A percentile compares a stretch with the other conserved stretches of the same genome.
phyloP scores from a whole-genome alignment of 2,113 vertebrate genomes.

The Microcebus lehilahytsara region DNA sequence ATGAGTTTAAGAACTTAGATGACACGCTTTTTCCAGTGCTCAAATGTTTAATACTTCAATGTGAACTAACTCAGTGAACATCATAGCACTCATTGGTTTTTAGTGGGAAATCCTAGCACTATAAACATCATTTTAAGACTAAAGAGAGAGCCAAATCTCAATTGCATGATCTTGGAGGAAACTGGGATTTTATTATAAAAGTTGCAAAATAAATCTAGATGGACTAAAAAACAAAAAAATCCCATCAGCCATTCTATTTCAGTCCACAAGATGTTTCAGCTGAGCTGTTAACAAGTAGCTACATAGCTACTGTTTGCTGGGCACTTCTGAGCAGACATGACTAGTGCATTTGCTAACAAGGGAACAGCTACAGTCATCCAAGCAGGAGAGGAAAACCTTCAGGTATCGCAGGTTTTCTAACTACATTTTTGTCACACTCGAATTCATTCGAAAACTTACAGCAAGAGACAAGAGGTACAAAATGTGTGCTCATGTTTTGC shows the following conservation, averaged over 20 bases:
- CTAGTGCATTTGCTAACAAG: neutral
- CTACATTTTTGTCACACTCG: conserved; percentile 71
- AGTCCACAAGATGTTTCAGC: neutral
- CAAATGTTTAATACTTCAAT: neutral
- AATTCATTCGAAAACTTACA: conserved; percentile 77
- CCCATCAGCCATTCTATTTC: neutral
- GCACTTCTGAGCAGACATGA: neutral
- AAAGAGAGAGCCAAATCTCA: neutral
- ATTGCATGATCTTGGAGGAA: neutral
- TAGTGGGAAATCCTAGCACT: neutral
- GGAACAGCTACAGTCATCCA: neutral
- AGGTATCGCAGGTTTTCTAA: conserved; percentile 72
- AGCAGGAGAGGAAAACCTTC: conserved; percentile 66
- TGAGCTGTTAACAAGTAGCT: neutral
- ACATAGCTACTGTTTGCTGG: neutral
- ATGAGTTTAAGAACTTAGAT: neutral
- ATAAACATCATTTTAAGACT: neutral
- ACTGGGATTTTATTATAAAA: neutral
- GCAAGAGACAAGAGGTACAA: conserved; percentile 78
- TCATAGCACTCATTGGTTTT: neutral
- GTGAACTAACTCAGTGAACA: neutral
- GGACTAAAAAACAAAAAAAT: neutral
- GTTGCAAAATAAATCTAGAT: conserved; percentile 2
- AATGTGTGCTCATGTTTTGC: conserved; percentile 81
- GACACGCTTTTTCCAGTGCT: neutral